These are phyloP conservation scores for Alviniconcha strummeri DNA, from an alignment of 2,888 invertebrate species.

Conservation along the genomic window DNA sequence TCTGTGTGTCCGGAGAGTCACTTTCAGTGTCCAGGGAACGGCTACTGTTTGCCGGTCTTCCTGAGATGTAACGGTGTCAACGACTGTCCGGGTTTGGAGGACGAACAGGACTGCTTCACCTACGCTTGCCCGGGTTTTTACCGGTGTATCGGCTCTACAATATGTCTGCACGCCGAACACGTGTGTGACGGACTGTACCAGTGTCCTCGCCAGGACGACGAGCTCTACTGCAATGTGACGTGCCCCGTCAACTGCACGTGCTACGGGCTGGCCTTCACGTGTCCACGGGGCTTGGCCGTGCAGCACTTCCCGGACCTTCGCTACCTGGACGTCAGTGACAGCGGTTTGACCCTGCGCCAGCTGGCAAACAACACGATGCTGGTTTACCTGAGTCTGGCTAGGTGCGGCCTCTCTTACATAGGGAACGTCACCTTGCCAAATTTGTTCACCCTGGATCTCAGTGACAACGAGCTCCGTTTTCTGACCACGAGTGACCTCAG, in stretches of 20 bases:
- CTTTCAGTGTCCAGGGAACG: slow-evolving; percentile 14
- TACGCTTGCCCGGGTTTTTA: slow-evolving; percentile 24
- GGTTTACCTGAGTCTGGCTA: slow-evolving; percentile 5
- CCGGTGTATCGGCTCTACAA: slow-evolving; percentile 7
- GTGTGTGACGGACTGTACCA: slow-evolving; percentile 28
- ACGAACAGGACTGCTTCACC: slow-evolving; percentile 14
- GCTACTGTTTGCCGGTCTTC: slow-evolving; percentile 22
- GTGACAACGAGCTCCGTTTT: not conserved
- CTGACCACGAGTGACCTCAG: slow-evolving; percentile 4
- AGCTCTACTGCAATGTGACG: not conserved
- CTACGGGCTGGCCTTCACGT: slow-evolving; percentile 23
- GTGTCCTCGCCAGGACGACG: slow-evolving; percentile 26
- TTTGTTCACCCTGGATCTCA: slow-evolving; percentile 9
- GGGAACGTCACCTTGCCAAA: not conserved
- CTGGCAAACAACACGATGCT: not conserved
- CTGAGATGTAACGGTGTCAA: slow-evolving; percentile 13
- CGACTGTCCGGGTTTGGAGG: slow-evolving; percentile 17
- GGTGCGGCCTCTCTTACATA: not conserved
- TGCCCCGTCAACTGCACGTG: slow-evolving; percentile 16
- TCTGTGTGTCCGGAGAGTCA: slow-evolving; percentile 13
- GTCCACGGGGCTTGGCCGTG: not conserved
- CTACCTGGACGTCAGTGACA: slow-evolving; percentile 16
- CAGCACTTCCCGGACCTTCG: not conserved
- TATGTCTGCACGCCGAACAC: slow-evolving; percentile 17
- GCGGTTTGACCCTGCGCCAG: not conserved